These are phyloP conservation scores for Rhineura floridana DNA, from an alignment of 2,113 vertebrate species.

Conservation along the genomic window DNA sequence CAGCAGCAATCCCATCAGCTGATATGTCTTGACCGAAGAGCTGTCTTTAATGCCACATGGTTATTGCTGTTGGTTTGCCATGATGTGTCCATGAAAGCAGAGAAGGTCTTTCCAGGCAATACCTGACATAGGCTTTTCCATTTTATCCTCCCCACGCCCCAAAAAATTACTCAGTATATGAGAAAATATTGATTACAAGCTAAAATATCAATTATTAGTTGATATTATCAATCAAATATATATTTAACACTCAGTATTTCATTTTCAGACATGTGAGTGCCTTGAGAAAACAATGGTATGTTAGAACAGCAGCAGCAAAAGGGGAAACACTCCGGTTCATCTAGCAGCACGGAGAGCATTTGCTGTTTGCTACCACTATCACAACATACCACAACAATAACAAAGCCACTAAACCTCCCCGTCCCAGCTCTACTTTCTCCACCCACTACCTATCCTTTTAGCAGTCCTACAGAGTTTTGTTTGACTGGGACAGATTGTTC, in stretches of 20 bases:
- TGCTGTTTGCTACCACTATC: background rate
- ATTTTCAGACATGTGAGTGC: background rate
- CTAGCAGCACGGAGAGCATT: background rate
- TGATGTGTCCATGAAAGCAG: background rate
- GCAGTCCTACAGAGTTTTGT: slow-evolving; percentile 15
- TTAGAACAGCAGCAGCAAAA: background rate
- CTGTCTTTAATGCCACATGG: background rate
- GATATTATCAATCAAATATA: no score
- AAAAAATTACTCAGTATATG: no score
- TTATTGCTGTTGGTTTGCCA: background rate
- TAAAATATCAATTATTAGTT: background rate
- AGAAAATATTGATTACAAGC: background rate
- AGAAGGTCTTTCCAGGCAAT: background rate
- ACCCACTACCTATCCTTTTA: background rate
- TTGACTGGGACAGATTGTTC: slow-evolving; percentile 17
- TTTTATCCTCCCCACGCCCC: no score
- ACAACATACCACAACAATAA: no score
- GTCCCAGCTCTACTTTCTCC: background rate
- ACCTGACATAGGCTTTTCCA: background rate
- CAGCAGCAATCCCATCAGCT: background rate
- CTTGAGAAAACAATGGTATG: background rate
- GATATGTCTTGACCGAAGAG: background rate
- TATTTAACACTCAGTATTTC: background rate
- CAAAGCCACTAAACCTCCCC: background rate
- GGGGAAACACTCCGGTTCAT: background rate